phyloP scores from a whole-genome alignment of 2,797 vertebrate species.

The Columba guinea region DNA sequence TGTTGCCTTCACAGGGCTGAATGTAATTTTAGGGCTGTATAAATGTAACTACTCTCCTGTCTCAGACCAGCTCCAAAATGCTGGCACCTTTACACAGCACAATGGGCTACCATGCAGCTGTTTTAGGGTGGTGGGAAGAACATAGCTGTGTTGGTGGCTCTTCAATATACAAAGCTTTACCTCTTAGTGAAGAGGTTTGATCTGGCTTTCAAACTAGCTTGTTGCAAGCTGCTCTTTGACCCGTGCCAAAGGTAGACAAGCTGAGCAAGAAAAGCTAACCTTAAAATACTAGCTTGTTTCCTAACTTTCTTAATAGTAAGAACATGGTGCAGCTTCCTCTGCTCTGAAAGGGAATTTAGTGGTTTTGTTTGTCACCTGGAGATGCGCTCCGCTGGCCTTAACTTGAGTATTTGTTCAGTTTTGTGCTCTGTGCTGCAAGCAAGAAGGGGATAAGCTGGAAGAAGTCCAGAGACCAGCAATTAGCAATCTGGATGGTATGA shows the following conservation, averaged over 20 bases:
- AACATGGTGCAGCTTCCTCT: neutral
- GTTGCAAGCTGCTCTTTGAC: neutral
- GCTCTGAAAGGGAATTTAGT: neutral
- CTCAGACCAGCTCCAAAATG: neutral
- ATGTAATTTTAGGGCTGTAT: no score
- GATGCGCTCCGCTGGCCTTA: neutral
- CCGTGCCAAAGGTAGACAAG: neutral
- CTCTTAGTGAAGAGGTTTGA: neutral
- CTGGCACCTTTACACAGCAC: neutral
- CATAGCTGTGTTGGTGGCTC: neutral
- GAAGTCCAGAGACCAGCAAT: conserved; percentile 5
- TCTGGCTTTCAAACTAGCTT: neutral
- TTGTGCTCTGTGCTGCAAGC: neutral
- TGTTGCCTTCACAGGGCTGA: no score
- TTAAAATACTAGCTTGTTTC: neutral
- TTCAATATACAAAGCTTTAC: neutral
- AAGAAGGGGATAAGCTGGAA: neutral
- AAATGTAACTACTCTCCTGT: neutral
- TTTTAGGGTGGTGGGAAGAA: neutral
- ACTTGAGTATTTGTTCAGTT: neutral
- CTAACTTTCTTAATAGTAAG: neutral
- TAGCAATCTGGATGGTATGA: neutral
- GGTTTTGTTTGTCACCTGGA: neutral
- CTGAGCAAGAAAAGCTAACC: neutral
- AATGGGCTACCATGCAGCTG: neutral